Evolutionary conservation across 2,113 vertebrate genomes (phyloP), one percentile per base, ranked within the genome.

Genomic region (Ovibos moschatus): DNA sequence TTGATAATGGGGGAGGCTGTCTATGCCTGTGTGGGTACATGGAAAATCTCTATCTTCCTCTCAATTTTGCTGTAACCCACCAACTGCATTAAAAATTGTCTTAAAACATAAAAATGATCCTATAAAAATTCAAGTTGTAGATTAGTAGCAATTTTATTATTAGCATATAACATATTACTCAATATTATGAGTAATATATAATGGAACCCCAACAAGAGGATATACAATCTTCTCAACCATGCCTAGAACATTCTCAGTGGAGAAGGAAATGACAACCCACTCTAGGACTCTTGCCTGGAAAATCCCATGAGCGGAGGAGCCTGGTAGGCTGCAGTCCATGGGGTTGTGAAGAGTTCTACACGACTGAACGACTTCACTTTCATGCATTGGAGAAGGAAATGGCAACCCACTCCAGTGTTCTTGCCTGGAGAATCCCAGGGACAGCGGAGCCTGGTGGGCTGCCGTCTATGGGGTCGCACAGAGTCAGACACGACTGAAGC

Each of bases 281-380:
- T 30, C 28, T 12, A 62, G 13, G 15, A 30, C 58, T 60, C 58
- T 60, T 60, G 27, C 28, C 58, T 30, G 58, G 58, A 60, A 60
- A 60, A 60, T 60, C 6, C 58, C 58, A 60, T 60, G 58, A 13
- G 6, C 0, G 13, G 58, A 62, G 28, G 58, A 62, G 13, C 28
- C 58, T 30, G 58, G 58, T 62, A 1, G 28, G 58, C 28, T 62
- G 13, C 58, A 14, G 58, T 62, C 13, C 6, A 0, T 30, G 58
- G 58, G 5, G 27, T 60, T 0, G 0, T 0, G 0, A 60, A 60
- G 58, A 60, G 27, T 60, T 0, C 0, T 12, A 14, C 58, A 60
- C 0, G 6, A 28, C 27, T 28, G 58, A 60, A 2, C 12, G 0
- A 60, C 27, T 60, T 60, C 58, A 60, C 58, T 60, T 60, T 28